Percentiles rank a stretch among this genome's conserved stretches.
Evolutionary conservation across 2,888 invertebrate genomes (phyloP).

Genomic region (Acanthoscelides obtectus): DNA sequence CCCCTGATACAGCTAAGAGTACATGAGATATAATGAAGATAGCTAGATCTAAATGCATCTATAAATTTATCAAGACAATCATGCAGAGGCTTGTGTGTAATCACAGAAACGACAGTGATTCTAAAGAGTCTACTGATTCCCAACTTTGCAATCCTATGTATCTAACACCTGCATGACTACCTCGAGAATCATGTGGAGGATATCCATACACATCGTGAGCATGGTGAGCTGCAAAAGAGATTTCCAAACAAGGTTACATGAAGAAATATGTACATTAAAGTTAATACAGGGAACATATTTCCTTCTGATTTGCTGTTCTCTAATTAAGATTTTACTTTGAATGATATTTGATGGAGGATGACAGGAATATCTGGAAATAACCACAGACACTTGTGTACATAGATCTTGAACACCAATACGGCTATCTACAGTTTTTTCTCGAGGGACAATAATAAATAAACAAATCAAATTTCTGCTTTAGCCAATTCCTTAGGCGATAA

Average conservation of each 20-base stretch:
- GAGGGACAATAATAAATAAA: no score
- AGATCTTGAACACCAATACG: no score
- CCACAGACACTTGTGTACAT: no score
- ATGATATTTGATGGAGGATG: no score
- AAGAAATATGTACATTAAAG: background rate
- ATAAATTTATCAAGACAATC: conserved; percentile 31
- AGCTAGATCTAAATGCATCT: conserved; percentile 18
- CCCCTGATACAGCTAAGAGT: background rate
- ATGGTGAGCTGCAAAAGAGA: conserved; percentile 52
- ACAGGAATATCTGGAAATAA: no score
- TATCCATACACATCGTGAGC: conserved; percentile 61
- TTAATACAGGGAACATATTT: background rate
- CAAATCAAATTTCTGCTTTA: no score
- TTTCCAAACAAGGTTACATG: background rate
- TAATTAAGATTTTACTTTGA: no score
- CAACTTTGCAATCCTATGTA: conserved; percentile 50
- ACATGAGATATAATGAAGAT: conserved; percentile 4
- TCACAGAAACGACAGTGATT: conserved; percentile 48
- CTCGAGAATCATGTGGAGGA: conserved; percentile 68
- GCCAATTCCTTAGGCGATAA: no score
- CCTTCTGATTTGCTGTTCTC: no score
- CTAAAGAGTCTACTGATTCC: conserved; percentile 49
- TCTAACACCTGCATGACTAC: conserved; percentile 55
- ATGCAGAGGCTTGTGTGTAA: conserved; percentile 37
- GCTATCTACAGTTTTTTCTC: no score